A percentile compares a stretch with the other conserved stretches of the same genome.
phyloP scores from a whole-genome alignment of 1,140 invertebrate species.

The Drosophila ercepeae region DNA sequence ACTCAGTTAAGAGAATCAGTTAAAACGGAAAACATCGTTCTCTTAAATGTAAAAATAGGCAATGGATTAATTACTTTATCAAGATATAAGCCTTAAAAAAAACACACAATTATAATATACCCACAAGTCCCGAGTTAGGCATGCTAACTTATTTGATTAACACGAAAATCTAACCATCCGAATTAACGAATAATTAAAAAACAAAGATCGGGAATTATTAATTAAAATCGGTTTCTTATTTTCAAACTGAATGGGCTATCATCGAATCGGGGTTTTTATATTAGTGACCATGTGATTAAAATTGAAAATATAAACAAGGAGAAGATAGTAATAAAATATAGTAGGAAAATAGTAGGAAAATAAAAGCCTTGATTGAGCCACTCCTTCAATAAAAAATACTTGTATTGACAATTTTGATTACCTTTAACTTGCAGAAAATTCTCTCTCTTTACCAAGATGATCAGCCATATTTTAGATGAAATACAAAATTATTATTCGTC shows the following conservation, averaged over 20 bases:
- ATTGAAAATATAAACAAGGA: not conserved
- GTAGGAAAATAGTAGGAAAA: not conserved
- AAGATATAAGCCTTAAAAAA: not conserved
- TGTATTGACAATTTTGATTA: not conserved
- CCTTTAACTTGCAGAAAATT: not conserved
- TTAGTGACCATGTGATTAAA: slow-evolving; percentile 23
- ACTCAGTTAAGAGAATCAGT: not conserved
- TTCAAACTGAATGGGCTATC: not conserved
- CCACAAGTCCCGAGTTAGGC: slow-evolving; percentile 4
- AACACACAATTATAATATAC: not conserved
- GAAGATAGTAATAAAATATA: not conserved
- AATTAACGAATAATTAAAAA: not conserved
- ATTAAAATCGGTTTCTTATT: slow-evolving; percentile 13
- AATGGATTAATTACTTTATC: not conserved
- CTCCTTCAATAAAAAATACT: slow-evolving; percentile 8
- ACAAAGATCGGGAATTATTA: slow-evolving; percentile 9
- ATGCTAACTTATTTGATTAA: slow-evolving; percentile 14
- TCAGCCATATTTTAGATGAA: not conserved
- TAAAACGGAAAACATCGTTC: not conserved
- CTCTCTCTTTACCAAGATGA: not conserved
- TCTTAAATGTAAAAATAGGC: not conserved
- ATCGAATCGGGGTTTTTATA: not conserved
- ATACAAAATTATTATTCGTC: not conserved
- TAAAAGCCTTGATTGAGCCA: not conserved
- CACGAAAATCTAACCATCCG: not conserved